These are phyloP conservation scores for Telmatherina bonti DNA, from an alignment of 2,797 vertebrate species.

Conservation along the genomic window DNA sequence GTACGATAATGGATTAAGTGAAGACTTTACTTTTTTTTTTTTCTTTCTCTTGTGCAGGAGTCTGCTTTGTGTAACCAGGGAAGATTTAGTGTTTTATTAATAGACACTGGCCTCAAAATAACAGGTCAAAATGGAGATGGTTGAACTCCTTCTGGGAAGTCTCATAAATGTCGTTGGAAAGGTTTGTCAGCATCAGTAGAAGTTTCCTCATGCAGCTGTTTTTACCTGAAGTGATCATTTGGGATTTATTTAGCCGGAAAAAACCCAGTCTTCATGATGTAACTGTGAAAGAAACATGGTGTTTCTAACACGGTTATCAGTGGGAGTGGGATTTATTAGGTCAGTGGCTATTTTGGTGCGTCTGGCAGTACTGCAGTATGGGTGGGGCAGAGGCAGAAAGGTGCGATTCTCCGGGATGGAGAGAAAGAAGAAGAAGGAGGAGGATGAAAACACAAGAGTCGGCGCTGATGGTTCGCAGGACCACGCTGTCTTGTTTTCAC, in stretches of 20 bases:
- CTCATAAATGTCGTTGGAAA: slow-evolving; percentile 17
- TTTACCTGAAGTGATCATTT: not conserved
- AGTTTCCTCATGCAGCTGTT: slow-evolving; percentile 31
- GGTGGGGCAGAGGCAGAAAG: slow-evolving; percentile 78
- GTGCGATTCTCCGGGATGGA: slow-evolving; percentile 59
- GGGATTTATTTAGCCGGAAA: not conserved
- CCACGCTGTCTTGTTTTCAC: slow-evolving; percentile 79
- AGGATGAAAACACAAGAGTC: slow-evolving; percentile 58
- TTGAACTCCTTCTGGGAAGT: slow-evolving; percentile 45
- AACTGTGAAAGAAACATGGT: slow-evolving; percentile 9
- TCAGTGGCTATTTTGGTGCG: slow-evolving; percentile 71
- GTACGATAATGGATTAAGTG: slow-evolving; percentile 56
- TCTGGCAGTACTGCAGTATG: slow-evolving; percentile 83
- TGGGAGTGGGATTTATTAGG: slow-evolving; percentile 59
- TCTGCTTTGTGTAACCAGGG: slow-evolving; percentile 73
- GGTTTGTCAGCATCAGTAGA: slow-evolving; percentile 28
- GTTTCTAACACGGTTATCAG: slow-evolving; percentile 25
- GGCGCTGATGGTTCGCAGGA: slow-evolving; percentile 72
- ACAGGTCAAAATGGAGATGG: slow-evolving; percentile 52
- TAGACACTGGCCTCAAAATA: slow-evolving; percentile 72
- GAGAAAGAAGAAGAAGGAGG: slow-evolving; percentile 33
- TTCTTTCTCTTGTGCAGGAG: slow-evolving; percentile 38
- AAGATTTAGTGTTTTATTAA: slow-evolving; percentile 75
- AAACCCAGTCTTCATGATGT: slow-evolving; percentile 1
- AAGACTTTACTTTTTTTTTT: slow-evolving; percentile 8